Conservation (phyloP, 23 tunicate species). For the Ascidia mentula region DNA sequence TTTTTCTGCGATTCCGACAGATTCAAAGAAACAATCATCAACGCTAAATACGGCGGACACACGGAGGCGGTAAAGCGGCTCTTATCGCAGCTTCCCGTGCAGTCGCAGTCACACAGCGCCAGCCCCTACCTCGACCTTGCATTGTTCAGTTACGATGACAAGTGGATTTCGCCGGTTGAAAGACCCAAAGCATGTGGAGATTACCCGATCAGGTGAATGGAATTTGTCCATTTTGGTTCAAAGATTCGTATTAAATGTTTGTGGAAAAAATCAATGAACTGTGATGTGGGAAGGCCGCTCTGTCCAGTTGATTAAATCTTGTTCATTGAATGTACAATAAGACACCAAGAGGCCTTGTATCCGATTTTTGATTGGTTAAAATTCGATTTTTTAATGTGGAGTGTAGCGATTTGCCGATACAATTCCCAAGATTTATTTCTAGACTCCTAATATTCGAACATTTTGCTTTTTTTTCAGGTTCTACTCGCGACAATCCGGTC, state of each 20-base stretch:
- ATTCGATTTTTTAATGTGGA: no score
- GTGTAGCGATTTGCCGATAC: no score
- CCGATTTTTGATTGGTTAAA: no score
- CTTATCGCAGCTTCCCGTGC: slow-evolving; percentile 75
- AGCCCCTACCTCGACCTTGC: slow-evolving; percentile 88
- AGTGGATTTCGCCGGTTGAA: slow-evolving; percentile 80
- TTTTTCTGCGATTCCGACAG: slow-evolving; percentile 5
- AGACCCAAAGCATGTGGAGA: slow-evolving; percentile 67
- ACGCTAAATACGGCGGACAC: slow-evolving; percentile 89
- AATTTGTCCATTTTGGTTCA: no score
- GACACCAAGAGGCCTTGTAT: no score
- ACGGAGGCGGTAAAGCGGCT: slow-evolving; percentile 79
- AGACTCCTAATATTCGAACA: no score
- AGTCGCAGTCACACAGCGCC: slow-evolving; percentile 65
- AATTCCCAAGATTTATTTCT: no score
- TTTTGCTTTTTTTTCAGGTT: slow-evolving; percentile 26
- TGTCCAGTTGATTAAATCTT: no score
- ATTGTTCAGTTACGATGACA: slow-evolving; percentile 94
- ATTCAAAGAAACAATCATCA: slow-evolving; percentile 82
- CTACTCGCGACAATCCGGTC: slow-evolving; percentile 82
- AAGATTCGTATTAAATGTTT: no score
- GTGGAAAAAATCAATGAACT: no score
- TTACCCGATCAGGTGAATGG: slow-evolving; percentile 70
- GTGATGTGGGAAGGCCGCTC: no score
- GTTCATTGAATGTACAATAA: no score